phyloP scores from a whole-genome alignment of 1,140 invertebrate genomes.

The Diorhabda carinulata region DNA sequence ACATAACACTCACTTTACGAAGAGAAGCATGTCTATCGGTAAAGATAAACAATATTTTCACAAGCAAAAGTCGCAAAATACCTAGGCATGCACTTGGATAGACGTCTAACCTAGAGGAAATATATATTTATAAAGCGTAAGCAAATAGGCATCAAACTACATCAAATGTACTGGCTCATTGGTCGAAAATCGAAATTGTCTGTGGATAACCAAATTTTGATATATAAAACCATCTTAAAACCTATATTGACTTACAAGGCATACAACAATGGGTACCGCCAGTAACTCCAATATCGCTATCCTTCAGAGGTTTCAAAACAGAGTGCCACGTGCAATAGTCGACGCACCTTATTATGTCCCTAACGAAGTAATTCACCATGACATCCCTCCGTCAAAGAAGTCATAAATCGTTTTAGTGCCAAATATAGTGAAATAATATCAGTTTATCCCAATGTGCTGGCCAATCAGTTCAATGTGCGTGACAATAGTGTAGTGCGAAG shows the following conservation, averaged over 20 bases:
- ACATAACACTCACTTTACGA: too few relatives aligned
- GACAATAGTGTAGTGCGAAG: background rate
- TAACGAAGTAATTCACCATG: background rate
- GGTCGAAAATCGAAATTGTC: slow-evolving; percentile 30
- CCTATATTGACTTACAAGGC: slow-evolving; percentile 40
- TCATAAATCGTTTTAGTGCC: background rate
- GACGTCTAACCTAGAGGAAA: slow-evolving; percentile 21
- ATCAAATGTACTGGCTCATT: slow-evolving; percentile 35
- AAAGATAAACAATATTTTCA: slow-evolving; percentile 24
- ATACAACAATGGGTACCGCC: slow-evolving; percentile 36
- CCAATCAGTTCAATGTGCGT: background rate
- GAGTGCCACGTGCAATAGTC: background rate
- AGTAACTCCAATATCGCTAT: slow-evolving; percentile 36
- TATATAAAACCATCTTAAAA: slow-evolving; percentile 38
- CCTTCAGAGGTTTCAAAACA: slow-evolving; percentile 24
- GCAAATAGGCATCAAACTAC: slow-evolving; percentile 10
- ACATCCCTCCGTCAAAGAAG: background rate
- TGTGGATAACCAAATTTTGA: slow-evolving; percentile 36
- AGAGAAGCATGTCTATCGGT: slow-evolving; percentile 10
- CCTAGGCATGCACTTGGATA: slow-evolving; percentile 27
- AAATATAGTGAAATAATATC: background rate
- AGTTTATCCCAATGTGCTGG: slow-evolving; percentile 6
- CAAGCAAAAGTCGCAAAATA: slow-evolving; percentile 19
- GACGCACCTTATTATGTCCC: background rate
- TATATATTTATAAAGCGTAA: slow-evolving; percentile 19